Evolutionary conservation across 2,888 invertebrate species (phyloP).

Genomic region (Cephus rjabovi): DNA sequence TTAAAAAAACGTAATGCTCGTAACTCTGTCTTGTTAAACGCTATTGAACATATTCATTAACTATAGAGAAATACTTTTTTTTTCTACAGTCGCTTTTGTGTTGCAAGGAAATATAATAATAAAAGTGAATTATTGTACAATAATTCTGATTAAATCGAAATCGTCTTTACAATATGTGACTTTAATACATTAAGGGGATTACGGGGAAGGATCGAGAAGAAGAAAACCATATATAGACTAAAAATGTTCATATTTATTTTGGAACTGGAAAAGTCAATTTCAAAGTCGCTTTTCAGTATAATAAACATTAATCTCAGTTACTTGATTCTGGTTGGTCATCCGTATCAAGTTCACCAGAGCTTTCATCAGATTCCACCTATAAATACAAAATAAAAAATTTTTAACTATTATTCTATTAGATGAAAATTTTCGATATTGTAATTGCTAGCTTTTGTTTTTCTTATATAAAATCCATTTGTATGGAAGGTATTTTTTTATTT

Average conservation of each 20-base stretch:
- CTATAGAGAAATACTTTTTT: neutral
- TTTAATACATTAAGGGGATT: too few species aligned
- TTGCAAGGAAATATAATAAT: neutral
- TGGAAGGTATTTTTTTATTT: neutral
- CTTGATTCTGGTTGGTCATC: slow-evolving; percentile 43
- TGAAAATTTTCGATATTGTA: neutral
- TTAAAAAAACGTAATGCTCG: neutral
- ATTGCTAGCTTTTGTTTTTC: neutral
- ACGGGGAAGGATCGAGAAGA: neutral
- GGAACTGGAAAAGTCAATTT: neutral
- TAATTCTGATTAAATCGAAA: too few species aligned
- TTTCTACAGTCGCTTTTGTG: neutral
- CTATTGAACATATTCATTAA: neutral
- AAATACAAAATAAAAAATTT: slow-evolving; percentile 13
- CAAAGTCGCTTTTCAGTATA: neutral
- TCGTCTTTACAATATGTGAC: too few species aligned
- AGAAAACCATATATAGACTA: neutral
- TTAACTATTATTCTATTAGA: neutral
- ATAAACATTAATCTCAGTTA: slow-evolving; percentile 6
- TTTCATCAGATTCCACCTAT: slow-evolving; percentile 58
- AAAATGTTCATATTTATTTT: neutral
- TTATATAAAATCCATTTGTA: neutral
- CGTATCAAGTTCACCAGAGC: slow-evolving; percentile 55
- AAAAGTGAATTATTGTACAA: neutral
- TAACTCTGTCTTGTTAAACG: neutral